phyloP scores from a whole-genome alignment of 2,888 invertebrate species.

The Chirona hameri region DNA sequence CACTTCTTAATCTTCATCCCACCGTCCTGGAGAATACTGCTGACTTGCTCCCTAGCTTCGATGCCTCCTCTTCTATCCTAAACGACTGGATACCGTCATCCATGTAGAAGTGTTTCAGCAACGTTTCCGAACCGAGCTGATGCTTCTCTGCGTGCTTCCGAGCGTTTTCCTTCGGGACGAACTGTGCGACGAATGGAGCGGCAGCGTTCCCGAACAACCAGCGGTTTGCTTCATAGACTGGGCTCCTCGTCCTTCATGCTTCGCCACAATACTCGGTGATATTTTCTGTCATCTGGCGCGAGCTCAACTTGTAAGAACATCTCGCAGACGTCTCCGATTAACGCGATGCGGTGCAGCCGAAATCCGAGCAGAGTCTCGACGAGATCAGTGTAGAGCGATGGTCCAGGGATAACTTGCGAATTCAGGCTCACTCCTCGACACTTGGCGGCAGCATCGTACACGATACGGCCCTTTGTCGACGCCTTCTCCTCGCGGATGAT shows the following conservation, averaged over 20 bases:
- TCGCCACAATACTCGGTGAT: neutral
- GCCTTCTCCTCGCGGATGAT: neutral
- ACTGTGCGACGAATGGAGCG: conserved; percentile 8
- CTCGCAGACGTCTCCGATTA: neutral
- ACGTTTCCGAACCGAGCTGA: neutral
- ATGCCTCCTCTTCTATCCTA: neutral
- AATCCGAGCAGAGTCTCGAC: neutral
- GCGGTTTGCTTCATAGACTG: neutral
- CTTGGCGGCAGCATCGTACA: neutral
- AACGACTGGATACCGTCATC: neutral
- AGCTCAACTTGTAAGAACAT: neutral
- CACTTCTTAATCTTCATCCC: neutral
- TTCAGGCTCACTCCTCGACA: neutral
- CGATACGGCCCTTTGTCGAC: neutral
- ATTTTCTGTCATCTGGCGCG: neutral
- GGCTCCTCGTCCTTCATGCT: neutral
- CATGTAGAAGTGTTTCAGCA: neutral
- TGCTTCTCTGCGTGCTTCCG: neutral
- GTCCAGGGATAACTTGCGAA: neutral
- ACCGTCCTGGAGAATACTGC: neutral
- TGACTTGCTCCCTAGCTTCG: neutral
- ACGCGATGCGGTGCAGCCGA: neutral
- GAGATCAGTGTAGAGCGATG: neutral
- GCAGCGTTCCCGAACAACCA: neutral
- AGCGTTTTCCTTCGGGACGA: neutral